Evolutionary conservation across 2,797 vertebrate genomes (phyloP), one percentile per base, ranked within the genome.

Genomic region (Lemur catta): DNA sequence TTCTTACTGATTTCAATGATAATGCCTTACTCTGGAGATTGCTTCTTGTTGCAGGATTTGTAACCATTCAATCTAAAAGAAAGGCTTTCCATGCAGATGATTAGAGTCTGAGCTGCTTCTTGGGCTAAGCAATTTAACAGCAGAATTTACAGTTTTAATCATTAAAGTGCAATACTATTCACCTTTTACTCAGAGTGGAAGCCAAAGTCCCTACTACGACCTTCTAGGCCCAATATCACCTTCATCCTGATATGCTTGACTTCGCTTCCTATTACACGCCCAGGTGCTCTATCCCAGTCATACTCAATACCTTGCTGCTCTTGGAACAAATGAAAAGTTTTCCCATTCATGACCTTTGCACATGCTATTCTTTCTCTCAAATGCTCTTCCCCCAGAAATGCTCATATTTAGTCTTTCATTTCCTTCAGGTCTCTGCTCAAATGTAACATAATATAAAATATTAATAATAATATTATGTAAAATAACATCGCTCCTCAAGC

Each of bases 1-100:
- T 89, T 94, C 50, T 92, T 93, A 89, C 48, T 88, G 84, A 92
- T 95, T 94, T 96, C 96, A 96, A 11, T 75, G 52, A 93, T 55
- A 89, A 81, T 52, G 38, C 0, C 38, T 91, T 87, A 78, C 71
- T 71, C 38, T 76, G 10, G 69, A 84, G 85, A 96, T 55, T 67
- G 50, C 14, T 78, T 95, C 43, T 48, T 74, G 2, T 87, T 92
- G 33, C 20, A 85, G 41, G n/a, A 89, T 93, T 84, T 84, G 57
- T 84, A 97, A 89, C 76, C 50, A 84, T 89, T 94, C 57, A 92
- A 84, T n/a, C n/a, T 75, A 84, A 94, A 85, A 65, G 28, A 50
- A 92, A 91, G 57, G 10, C 67, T 84, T 94, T 89, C 33, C 20
- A 57, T 72, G 11, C 18, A 96, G 22, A 30, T 92, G n/a, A 96